Conservation (phyloP, 2,888 invertebrate genomes). For the Drosophila ezoana region DNA sequence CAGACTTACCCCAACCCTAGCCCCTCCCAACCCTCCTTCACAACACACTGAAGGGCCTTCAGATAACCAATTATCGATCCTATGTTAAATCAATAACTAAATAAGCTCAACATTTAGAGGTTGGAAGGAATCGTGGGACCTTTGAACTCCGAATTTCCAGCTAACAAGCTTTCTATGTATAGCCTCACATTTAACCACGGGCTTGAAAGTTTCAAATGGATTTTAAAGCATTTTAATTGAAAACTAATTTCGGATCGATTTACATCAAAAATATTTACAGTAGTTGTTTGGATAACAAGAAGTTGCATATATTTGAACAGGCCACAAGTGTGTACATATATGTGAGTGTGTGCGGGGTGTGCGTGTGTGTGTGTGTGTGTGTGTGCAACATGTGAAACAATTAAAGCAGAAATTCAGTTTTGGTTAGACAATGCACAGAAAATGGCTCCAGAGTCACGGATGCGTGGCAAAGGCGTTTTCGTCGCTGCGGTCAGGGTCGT, state of each 20-base stretch:
- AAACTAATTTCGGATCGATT: slow-evolving; percentile 12
- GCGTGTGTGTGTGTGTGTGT: neutral
- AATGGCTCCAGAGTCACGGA: slow-evolving; percentile 42
- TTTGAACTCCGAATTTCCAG: too few relatives aligned
- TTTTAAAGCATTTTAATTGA: slow-evolving; percentile 9
- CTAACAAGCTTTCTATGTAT: too few relatives aligned
- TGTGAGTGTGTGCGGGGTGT: neutral
- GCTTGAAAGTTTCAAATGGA: neutral
- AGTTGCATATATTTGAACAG: neutral
- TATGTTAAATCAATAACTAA: too few relatives aligned
- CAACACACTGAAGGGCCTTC: too few relatives aligned
- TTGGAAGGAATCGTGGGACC: too few relatives aligned
- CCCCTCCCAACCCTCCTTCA: too few relatives aligned
- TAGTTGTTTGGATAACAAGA: neutral
- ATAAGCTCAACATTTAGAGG: too few relatives aligned
- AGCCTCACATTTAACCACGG: too few relatives aligned
- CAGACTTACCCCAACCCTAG: too few relatives aligned
- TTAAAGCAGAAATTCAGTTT: slow-evolving; percentile 54
- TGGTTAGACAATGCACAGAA: slow-evolving; percentile 31
- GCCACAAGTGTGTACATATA: neutral
- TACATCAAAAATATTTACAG: neutral
- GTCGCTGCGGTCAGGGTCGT: slow-evolving; percentile 21
- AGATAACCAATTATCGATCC: too few relatives aligned
- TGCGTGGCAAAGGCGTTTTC: slow-evolving; percentile 22
- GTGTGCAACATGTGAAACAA: slow-evolving; percentile 61